Evolutionary conservation across 1,140 invertebrate genomes (phyloP).

Genomic region (Papilio aristodemus): DNA sequence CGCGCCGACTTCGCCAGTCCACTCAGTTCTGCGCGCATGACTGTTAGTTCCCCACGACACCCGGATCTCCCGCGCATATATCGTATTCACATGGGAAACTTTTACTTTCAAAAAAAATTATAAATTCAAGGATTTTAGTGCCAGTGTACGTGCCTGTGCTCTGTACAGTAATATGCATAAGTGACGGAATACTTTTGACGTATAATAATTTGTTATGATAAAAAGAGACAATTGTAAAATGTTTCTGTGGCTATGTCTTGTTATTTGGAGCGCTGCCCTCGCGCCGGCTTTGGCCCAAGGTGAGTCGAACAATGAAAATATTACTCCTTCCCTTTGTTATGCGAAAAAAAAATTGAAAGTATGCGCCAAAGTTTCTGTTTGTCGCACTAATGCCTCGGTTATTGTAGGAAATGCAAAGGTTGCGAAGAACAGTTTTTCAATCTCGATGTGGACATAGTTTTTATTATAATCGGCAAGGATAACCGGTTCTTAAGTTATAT

Average conservation of each 20-base stretch:
- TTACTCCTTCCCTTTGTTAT: constrained; percentile 50
- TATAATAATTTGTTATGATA: constrained; percentile 44
- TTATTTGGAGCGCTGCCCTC: constrained; percentile 70
- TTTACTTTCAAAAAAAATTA: constrained; percentile 67
- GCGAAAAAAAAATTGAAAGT: constrained; percentile 49
- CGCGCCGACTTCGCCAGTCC: constrained; percentile 50
- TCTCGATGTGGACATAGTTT: neutral
- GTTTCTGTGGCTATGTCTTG: constrained; percentile 63
- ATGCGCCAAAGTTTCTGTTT: constrained; percentile 2
- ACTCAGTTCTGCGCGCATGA: constrained; percentile 47
- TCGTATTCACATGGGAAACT: constrained; percentile 57
- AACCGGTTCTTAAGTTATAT: constrained; percentile 4
- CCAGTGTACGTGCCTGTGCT: constrained; percentile 50
- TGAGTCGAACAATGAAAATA: constrained; percentile 66
- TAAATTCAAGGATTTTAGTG: constrained; percentile 42
- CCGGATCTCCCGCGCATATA: constrained; percentile 42
- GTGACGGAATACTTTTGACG: constrained; percentile 47
- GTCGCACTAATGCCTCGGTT: constrained; percentile 2
- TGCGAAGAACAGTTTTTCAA: constrained; percentile 3
- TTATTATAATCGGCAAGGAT: neutral
- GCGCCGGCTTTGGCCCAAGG: constrained; percentile 68
- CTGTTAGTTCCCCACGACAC: constrained; percentile 39
- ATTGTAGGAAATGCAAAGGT: neutral
- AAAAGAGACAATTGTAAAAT: constrained; percentile 65
- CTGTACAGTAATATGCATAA: constrained; percentile 54